These are phyloP conservation scores for Drosophila bunnanda DNA, from an alignment of 2,888 invertebrate genomes.

Conservation along the genomic window DNA sequence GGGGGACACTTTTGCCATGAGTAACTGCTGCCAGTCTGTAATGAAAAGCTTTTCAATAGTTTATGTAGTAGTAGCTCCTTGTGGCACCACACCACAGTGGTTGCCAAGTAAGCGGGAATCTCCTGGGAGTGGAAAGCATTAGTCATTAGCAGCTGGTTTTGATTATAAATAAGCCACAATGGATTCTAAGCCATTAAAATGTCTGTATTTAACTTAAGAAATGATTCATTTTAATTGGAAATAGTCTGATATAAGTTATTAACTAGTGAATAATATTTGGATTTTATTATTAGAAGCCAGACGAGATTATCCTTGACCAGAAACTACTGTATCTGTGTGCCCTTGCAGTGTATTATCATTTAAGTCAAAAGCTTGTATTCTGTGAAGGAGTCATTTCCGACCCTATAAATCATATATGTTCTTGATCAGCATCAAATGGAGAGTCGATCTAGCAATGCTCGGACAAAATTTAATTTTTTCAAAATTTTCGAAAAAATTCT, in stretches of 20 bases:
- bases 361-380: too few species aligned
- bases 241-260: neutral
- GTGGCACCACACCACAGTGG: conserved; percentile 1
- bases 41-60: conserved; percentile 25
- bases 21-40: conserved; percentile 17
- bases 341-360: too few species aligned
- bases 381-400: too few species aligned
- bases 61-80: conserved; percentile 7
- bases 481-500: too few species aligned
- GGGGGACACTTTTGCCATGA: conserved; percentile 25
- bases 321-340: conserved; percentile 1
- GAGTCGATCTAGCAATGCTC: too few species aligned
- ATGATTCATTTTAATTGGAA: neutral
- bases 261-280: neutral
- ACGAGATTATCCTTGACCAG: neutral
- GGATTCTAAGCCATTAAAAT: too few species aligned
- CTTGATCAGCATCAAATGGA: too few species aligned
- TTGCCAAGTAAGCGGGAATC: neutral
- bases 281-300: neutral
- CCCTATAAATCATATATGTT: too few species aligned
- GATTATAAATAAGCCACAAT: neutral
- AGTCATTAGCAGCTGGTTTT: conserved; percentile 1
- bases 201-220: neutral
- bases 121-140: neutral
- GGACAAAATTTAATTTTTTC: too few species aligned